Evolutionary conservation across 2,888 invertebrate genomes (phyloP).

Genomic region (Pinctada fucata): DNA sequence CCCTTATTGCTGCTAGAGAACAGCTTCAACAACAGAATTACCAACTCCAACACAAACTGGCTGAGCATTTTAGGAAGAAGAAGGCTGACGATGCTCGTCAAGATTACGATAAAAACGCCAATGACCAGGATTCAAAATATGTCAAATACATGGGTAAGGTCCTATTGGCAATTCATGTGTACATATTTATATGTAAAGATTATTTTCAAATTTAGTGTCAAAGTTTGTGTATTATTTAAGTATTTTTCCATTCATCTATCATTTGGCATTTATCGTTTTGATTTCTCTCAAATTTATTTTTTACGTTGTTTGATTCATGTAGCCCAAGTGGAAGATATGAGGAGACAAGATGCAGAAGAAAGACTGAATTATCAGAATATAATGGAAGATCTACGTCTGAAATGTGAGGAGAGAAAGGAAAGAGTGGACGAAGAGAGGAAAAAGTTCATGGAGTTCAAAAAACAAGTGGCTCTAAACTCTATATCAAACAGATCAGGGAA

Average conservation of each 20-base stretch:
- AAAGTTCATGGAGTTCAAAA: constrained; percentile 74
- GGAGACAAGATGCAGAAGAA: constrained; percentile 66
- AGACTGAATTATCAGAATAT: constrained; percentile 65
- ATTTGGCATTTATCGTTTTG: too few relatives aligned
- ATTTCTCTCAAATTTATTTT: too few relatives aligned
- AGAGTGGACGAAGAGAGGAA: constrained; percentile 71
- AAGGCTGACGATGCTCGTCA: constrained; percentile 73
- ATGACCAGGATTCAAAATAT: constrained; percentile 77
- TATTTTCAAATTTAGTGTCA: background rate
- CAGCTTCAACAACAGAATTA: constrained; percentile 72
- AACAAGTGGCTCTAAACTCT: constrained; percentile 72
- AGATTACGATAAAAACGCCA: constrained; percentile 74
- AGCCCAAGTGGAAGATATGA: constrained; percentile 75
- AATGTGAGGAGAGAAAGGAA: constrained; percentile 71
- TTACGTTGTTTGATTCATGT: constrained; percentile 1
- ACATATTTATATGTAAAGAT: background rate
- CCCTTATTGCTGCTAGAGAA: constrained; percentile 68
- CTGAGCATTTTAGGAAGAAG: constrained; percentile 76
- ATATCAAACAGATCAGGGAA: constrained; percentile 74
- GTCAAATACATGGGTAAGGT: constrained; percentile 74
- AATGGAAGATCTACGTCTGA: constrained; percentile 71
- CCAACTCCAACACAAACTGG: constrained; percentile 76
- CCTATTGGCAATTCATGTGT: background rate
- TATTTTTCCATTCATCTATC: too few relatives aligned
- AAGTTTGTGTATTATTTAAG: background rate